Conservation (phyloP, 2,797 vertebrate genomes). For the Coccyzus lansbergi region DNA sequence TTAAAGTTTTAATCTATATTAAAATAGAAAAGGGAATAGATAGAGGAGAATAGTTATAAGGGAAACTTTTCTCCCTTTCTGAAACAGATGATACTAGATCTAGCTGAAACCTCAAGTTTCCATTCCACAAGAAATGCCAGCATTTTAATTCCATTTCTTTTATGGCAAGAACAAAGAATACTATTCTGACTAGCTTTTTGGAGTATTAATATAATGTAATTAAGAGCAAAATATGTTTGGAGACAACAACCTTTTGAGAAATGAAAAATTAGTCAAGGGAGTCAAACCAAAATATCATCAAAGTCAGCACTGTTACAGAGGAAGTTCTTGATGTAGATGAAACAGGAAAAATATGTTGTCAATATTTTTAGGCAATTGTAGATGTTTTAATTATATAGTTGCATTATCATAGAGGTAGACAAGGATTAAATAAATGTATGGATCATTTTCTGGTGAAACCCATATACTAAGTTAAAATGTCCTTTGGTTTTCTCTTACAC, state of each 20-base stretch:
- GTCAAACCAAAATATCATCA: not conserved
- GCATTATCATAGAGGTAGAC: not conserved
- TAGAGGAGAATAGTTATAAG: not conserved
- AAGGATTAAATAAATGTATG: not conserved
- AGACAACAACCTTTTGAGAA: conserved; percentile 16
- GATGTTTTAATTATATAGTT: not conserved
- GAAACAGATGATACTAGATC: not conserved
- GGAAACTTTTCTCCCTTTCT: not conserved
- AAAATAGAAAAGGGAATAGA: not conserved
- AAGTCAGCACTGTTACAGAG: not conserved
- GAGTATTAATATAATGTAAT: conserved; percentile 5
- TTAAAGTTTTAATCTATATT: not conserved
- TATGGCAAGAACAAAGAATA: conserved; percentile 38
- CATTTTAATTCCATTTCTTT: not conserved
- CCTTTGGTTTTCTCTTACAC: not conserved
- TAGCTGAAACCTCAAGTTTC: conserved; percentile 39
- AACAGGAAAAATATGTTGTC: not conserved
- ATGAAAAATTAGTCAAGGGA: not conserved
- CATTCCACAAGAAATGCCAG: conserved; percentile 25
- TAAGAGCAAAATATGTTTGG: conserved; percentile 21
- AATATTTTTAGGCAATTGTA: not conserved
- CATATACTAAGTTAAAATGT: not conserved
- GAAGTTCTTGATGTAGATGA: not conserved
- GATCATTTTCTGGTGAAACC: not conserved
- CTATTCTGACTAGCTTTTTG: conserved; percentile 34